phyloP scores from a whole-genome alignment of 2,113 vertebrate species.

The Strigops habroptila region DNA sequence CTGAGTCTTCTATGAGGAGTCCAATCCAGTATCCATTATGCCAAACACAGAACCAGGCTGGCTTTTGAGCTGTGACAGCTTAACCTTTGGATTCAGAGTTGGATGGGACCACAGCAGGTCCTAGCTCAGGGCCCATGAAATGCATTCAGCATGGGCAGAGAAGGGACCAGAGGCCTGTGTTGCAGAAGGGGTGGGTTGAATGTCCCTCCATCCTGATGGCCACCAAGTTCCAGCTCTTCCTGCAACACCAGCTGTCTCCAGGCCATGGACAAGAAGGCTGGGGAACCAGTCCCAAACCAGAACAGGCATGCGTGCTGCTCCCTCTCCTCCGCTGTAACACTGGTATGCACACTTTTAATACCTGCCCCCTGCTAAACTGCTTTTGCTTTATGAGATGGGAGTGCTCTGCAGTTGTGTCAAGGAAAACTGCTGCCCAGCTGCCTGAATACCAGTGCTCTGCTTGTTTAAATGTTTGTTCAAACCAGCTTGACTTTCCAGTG shows the following conservation, averaged over 20 bases:
- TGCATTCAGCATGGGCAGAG: background rate
- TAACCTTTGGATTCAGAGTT: background rate
- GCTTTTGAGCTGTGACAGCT: background rate
- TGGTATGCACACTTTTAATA: background rate
- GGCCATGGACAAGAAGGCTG: background rate
- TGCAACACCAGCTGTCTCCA: background rate
- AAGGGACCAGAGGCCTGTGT: background rate
- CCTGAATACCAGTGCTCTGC: background rate
- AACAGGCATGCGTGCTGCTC: background rate
- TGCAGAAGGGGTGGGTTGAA: background rate
- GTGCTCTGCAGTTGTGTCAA: background rate
- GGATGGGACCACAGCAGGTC: background rate
- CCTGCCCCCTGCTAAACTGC: background rate
- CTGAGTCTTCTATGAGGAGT: background rate
- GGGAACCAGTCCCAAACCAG: background rate
- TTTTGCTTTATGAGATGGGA: background rate
- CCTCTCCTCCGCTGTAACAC: background rate
- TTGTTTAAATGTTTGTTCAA: conserved; percentile 30
- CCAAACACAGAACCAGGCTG: background rate
- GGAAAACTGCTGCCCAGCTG: conserved; percentile 7
- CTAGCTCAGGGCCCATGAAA: background rate
- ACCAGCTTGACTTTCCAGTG: background rate
- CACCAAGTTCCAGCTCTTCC: background rate
- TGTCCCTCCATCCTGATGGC: background rate
- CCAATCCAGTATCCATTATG: background rate